Conservation (phyloP, 2,113 vertebrate species). For the Corythornis cristatus region DNA sequence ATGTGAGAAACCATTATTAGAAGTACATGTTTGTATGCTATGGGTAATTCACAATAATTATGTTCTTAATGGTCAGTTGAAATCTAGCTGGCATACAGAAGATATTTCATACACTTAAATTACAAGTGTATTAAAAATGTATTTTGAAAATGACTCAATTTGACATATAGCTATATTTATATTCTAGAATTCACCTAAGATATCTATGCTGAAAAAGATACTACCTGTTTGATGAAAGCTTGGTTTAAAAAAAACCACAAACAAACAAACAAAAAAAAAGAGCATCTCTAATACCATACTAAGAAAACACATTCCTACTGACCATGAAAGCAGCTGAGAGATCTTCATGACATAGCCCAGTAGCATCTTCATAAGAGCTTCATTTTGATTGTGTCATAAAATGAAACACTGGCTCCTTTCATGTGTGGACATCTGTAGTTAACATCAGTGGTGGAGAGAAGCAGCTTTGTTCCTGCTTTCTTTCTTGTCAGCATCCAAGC, state of each 20-base stretch:
- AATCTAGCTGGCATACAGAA: background rate
- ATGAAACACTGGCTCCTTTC: background rate
- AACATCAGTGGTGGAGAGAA: background rate
- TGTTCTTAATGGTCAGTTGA: background rate
- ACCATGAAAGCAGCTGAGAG: background rate
- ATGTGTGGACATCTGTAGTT: background rate
- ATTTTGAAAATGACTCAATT: background rate
- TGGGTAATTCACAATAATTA: slow-evolving; percentile 17
- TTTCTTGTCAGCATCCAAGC: background rate
- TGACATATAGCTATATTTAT: background rate
- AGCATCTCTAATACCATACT: background rate
- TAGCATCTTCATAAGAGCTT: background rate
- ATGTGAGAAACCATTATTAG: background rate
- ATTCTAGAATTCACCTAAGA: background rate
- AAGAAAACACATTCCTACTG: background rate
- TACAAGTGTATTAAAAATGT: background rate
- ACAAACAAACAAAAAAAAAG: too few relatives aligned
- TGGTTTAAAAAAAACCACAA: background rate
- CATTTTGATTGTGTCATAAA: background rate
- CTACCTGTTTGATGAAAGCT: background rate
- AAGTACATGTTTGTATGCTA: background rate
- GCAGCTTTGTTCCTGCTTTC: background rate
- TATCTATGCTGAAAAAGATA: background rate
- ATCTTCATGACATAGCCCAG: background rate
- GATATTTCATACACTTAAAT: background rate